Evolutionary conservation across 2,113 vertebrate genomes (phyloP).

Genomic region (Grammomys surdaster): DNA sequence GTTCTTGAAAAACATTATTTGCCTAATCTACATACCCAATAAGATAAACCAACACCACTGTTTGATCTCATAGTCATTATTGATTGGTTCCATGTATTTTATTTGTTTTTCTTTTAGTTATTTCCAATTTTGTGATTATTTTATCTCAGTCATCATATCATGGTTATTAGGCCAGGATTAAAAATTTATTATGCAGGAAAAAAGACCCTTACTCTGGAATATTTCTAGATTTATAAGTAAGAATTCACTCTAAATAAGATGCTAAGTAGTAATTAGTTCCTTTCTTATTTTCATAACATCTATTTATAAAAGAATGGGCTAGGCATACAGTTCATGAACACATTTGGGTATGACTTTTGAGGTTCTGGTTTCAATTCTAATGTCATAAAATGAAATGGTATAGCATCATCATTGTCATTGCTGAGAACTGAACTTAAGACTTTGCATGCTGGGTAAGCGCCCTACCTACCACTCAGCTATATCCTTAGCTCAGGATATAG

Average conservation of each 20-base stretch:
- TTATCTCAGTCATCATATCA: background rate
- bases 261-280: constrained; percentile 1
- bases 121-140: constrained; percentile 38
- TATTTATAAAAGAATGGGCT: constrained; percentile 44
- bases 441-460: background rate
- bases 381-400: background rate
- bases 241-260: constrained; percentile 45
- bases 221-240: constrained; percentile 27
- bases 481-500: constrained; percentile 12
- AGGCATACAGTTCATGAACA: background rate
- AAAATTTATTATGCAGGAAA: background rate
- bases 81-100: constrained; percentile 6
- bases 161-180: background rate
- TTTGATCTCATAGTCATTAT: constrained; percentile 34
- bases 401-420: background rate
- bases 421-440: background rate
- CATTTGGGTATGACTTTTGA: background rate
- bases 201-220: background rate
- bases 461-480: background rate
- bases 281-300: constrained; percentile 16
- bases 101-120: background rate
- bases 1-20: constrained; percentile 29
- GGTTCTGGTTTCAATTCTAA: background rate
- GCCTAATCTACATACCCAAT: background rate
- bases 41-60: background rate